Conservation (phyloP, 2,113 vertebrate species). For the Nanger granti region DNA sequence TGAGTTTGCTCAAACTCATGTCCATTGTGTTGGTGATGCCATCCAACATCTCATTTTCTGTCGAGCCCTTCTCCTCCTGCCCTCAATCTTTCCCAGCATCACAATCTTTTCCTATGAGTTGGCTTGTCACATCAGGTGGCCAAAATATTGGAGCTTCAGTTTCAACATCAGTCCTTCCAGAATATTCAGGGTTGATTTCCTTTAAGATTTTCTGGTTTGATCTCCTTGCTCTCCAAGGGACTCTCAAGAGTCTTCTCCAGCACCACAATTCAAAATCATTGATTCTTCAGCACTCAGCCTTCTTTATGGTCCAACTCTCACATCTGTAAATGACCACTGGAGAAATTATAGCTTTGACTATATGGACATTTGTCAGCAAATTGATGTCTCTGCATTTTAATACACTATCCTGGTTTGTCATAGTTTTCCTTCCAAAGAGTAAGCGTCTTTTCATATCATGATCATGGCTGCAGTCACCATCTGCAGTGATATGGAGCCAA, state of each 20-base stretch:
- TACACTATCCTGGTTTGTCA: neutral
- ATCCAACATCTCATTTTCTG: neutral
- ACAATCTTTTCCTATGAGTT: neutral
- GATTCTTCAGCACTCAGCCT: neutral
- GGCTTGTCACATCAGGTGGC: neutral
- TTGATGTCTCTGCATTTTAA: neutral
- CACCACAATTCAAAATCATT: neutral
- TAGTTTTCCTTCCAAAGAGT: neutral
- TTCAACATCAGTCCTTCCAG: neutral
- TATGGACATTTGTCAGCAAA: neutral
- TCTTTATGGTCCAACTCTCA: neutral
- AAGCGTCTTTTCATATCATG: neutral
- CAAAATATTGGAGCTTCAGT: neutral
- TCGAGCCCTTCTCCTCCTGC: neutral
- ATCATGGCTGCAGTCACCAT: neutral
- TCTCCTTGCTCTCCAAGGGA: neutral
- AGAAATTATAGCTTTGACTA: neutral
- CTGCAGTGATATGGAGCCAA: neutral
- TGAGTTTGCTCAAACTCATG: neutral
- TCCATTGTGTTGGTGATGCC: neutral
- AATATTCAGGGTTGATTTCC: neutral
- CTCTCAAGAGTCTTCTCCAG: neutral
- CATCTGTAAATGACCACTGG: neutral
- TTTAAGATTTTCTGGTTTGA: neutral
- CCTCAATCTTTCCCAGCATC: neutral